Percentiles rank a stretch among this genome's conserved stretches.
These are phyloP conservation scores for Psilopsiagon aymara DNA, from an alignment of 2,113 vertebrate genomes.

Conservation along the genomic window DNA sequence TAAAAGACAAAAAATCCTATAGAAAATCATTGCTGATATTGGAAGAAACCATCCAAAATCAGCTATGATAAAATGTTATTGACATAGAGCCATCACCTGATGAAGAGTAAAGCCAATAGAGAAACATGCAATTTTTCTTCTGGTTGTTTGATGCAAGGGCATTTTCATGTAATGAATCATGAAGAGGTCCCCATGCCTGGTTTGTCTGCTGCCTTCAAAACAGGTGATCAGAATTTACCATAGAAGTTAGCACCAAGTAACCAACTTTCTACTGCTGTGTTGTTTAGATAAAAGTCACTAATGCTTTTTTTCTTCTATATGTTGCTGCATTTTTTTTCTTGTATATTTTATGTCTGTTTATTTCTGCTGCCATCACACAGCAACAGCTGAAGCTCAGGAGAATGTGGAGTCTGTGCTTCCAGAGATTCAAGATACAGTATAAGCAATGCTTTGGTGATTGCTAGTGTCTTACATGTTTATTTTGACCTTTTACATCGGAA, in stretches of 20 bases:
- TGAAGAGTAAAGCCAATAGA: background rate
- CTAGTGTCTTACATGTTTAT: background rate
- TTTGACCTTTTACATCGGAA: background rate
- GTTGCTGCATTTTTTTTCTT: background rate
- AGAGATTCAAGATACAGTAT: background rate
- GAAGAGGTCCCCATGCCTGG: background rate
- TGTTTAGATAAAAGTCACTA: background rate
- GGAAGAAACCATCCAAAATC: background rate
- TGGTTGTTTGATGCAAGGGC: background rate
- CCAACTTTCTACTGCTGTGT: background rate
- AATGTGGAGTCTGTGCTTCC: background rate
- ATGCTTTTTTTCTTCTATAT: background rate
- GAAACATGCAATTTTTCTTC: background rate
- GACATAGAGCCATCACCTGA: background rate
- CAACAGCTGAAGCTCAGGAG: background rate
- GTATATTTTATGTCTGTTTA: background rate
- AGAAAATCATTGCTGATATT: background rate
- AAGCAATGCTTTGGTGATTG: background rate
- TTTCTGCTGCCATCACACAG: background rate
- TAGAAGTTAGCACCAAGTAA: background rate
- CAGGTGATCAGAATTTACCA: background rate
- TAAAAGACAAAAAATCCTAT: background rate
- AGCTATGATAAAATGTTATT: background rate
- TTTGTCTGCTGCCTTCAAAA: background rate
- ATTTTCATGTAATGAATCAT: background rate